Conservation (phyloP, 2,113 vertebrate genomes). For the Phrynosoma blainvillii region DNA sequence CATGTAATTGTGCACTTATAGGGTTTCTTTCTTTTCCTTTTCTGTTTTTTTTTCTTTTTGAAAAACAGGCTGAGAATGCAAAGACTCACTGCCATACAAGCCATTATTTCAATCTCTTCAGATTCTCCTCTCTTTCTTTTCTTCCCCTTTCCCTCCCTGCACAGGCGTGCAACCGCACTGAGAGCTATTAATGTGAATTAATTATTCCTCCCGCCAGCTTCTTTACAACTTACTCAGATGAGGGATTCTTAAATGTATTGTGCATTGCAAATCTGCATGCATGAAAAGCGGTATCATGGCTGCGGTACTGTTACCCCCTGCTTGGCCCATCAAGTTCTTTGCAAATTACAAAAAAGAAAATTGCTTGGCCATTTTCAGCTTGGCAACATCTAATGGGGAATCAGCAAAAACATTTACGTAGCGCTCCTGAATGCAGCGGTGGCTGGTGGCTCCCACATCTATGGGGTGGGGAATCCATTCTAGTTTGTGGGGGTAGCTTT, state of each 20-base stretch:
- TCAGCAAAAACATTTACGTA: too few species aligned
- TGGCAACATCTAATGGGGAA: too few species aligned
- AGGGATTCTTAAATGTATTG: constrained; percentile 68
- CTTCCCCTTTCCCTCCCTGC: constrained; percentile 13
- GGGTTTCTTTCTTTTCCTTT: neutral
- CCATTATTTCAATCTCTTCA: constrained; percentile 50
- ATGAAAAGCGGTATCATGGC: constrained; percentile 49
- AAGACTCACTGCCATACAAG: constrained; percentile 40
- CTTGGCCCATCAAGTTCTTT: neutral
- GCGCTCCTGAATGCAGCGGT: too few species aligned
- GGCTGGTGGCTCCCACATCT: too few species aligned
- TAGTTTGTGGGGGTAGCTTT: too few species aligned
- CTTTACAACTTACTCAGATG: constrained; percentile 66
- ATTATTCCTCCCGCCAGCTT: constrained; percentile 72
- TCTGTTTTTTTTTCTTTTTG: constrained; percentile 19
- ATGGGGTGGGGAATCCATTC: too few species aligned
- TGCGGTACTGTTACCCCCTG: constrained; percentile 31
- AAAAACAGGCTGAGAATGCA: constrained; percentile 3
- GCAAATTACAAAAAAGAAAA: constrained; percentile 25
- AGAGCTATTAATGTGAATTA: constrained; percentile 76
- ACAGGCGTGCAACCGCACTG: constrained; percentile 38
- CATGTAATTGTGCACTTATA: constrained; percentile 33
- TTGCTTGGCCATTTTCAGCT: neutral
- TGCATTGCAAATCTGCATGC: constrained; percentile 66
- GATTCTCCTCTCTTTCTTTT: neutral